Base-by-base conservation (phyloP, 2,797 vertebrate species). In the Crax fasciolata region DNA sequence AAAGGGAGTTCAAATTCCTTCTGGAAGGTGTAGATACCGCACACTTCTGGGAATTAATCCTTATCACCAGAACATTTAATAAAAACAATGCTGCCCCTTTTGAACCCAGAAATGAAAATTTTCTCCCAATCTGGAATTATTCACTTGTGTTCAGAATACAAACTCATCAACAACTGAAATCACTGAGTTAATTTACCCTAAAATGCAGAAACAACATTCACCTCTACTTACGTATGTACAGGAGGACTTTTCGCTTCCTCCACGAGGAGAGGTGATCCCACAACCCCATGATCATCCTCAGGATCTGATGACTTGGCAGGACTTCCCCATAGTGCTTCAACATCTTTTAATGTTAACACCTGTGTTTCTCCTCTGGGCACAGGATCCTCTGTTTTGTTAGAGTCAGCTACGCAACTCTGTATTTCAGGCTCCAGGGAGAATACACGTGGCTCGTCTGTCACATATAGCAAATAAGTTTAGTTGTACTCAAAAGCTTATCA, bases 231-330 rank as follows among this genome's bases (percentile, higher is more conserved):
- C 95, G 5, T n/a, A 6, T 9, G 55, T 49, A 19, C 27, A 63
- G 72, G 70, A 67, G 83, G 75, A 54, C 14, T 35, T 41, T 30
- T 14, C 2, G 2, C 32, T 90, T 95, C 65, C 30, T 91, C 52
- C 82, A 76, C 21, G 82, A 89, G 84, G 67, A 83, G 6, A 91
- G 97, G 91, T 15, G 96, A 96, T 51, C 74, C 93, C 87, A 94
- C 21, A 52, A 79, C 39, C 41, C 30, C 51, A 9, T 6, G 2
- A 84, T 93, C 88, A 80, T 86, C 49, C 70, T 96, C 66, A 30
- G 62, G 20, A 24, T 85, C 74, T 12, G 2, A 49, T 55, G 9
- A 30, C 10, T 13, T 0, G 0, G 16, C 2, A 1, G 30, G 82
- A 66, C 2, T 35, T 74, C 3, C 20, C 44, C 35, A 80, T 2